phyloP scores from a whole-genome alignment of 2,888 invertebrate species.

The Amphipyra berbera region DNA sequence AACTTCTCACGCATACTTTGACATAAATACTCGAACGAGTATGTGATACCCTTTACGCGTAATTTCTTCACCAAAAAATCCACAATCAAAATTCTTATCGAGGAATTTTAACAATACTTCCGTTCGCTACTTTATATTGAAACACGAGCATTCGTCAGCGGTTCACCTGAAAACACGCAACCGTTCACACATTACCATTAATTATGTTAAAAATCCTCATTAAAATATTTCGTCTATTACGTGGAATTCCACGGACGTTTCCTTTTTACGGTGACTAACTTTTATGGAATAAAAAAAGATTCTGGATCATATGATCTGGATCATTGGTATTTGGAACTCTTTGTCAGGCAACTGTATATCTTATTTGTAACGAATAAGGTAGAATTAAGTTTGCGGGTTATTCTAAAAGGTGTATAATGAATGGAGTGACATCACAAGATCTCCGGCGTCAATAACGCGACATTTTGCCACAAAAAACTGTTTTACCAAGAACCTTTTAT shows the following conservation, averaged over 20 bases:
- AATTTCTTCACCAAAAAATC: conserved; percentile 41
- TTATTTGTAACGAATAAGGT: conserved; percentile 15
- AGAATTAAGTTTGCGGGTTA: conserved; percentile 5
- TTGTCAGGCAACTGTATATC: conserved; percentile 7
- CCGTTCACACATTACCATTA: conserved; percentile 76
- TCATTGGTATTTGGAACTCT: conserved; percentile 32
- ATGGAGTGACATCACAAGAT: conserved; percentile 58
- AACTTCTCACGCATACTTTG: conserved; percentile 1
- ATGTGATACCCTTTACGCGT: conserved; percentile 20
- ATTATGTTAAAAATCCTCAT: conserved; percentile 79
- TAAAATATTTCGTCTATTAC: conserved; percentile 85
- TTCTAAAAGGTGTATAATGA: conserved; percentile 48
- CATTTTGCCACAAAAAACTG: conserved; percentile 66
- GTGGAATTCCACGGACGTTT: conserved; percentile 70
- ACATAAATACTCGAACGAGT: conserved; percentile 20
- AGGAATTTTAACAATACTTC: conserved; percentile 85
- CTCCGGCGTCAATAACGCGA: conserved; percentile 68
- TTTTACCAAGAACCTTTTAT: conserved; percentile 67
- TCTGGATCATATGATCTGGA: conserved; percentile 60
- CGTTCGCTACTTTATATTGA: conserved; percentile 64
- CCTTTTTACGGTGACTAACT: conserved; percentile 72
- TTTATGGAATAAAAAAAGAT: conserved; percentile 67
- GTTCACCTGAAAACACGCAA: conserved; percentile 71
- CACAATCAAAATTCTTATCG: conserved; percentile 54
- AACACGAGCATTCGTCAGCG: conserved; percentile 61